Evolutionary conservation across 2,797 vertebrate species (phyloP).

Genomic region (Danio kyathit): DNA sequence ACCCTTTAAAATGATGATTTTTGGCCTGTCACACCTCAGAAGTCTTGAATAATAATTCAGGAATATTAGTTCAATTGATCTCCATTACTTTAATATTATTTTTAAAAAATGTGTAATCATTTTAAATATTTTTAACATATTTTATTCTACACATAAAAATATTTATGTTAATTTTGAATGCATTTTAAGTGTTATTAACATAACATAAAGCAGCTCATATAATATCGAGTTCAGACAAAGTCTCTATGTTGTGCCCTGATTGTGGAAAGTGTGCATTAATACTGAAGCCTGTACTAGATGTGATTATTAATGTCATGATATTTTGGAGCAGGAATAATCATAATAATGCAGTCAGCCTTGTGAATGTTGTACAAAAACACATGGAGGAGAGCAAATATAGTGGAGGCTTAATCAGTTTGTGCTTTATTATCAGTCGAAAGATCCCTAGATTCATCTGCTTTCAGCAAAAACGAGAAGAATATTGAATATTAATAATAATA

Average conservation of each 20-base stretch:
- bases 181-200: too few relatives aligned
- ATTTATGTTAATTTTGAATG: background rate
- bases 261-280: conserved; percentile 25
- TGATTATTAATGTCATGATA: conserved; percentile 19
- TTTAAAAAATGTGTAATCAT: background rate
- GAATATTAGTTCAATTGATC: background rate
- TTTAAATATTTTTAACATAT: background rate
- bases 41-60: background rate
- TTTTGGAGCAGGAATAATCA: conserved; percentile 1
- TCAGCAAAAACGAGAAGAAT: conserved; percentile 1
- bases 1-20: background rate
- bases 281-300: conserved; percentile 7
- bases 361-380: conserved; percentile 36
- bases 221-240: background rate
- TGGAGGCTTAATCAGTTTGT: background rate
- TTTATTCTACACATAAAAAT: background rate
- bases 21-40: background rate
- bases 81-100: background rate
- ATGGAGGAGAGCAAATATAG: background rate
- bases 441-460: background rate
- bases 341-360: conserved; percentile 2
- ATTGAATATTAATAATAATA: background rate
- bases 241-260: background rate
- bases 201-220: background rate
- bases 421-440: background rate